These are phyloP conservation scores for Eulemur rubriventer DNA, from an alignment of 2,797 vertebrate genomes.

Conservation along the genomic window DNA sequence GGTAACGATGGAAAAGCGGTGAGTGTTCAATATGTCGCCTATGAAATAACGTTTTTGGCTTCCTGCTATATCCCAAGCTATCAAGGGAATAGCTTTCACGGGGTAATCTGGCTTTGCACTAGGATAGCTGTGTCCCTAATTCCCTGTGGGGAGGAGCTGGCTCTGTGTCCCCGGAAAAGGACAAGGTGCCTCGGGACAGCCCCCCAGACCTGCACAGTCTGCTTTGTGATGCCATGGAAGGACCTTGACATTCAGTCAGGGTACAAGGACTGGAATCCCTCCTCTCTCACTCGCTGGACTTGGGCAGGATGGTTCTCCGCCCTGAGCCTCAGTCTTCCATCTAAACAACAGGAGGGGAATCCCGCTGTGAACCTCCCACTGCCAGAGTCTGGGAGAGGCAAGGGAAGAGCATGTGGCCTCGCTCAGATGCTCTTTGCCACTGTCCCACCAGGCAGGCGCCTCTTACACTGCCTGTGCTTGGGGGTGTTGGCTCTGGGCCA, in stretches of 20 bases:
- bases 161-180: not conserved
- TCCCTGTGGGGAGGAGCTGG: not conserved
- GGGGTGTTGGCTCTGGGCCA: not conserved
- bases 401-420: not conserved
- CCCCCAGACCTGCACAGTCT: not conserved
- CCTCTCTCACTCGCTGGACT: not conserved
- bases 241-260: not conserved
- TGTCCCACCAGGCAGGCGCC: not conserved
- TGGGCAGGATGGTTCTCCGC: not conserved
- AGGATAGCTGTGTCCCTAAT: not conserved
- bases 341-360: not conserved
- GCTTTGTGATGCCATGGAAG: not conserved
- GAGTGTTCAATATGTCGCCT: conserved; percentile 76
- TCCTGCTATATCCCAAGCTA: not conserved
- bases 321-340: not conserved
- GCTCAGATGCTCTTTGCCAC: not conserved
- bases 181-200: not conserved
- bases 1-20: conserved; percentile 95
- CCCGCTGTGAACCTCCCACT: not conserved
- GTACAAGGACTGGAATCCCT: not conserved
- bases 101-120: not conserved
- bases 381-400: not conserved
- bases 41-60: not conserved
- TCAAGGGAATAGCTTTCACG: not conserved
- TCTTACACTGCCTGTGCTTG: not conserved